Evolutionary conservation across 2,888 invertebrate genomes (phyloP), one percentile per base, ranked within the genome.

Genomic region (Leptura quadrifasciata): DNA sequence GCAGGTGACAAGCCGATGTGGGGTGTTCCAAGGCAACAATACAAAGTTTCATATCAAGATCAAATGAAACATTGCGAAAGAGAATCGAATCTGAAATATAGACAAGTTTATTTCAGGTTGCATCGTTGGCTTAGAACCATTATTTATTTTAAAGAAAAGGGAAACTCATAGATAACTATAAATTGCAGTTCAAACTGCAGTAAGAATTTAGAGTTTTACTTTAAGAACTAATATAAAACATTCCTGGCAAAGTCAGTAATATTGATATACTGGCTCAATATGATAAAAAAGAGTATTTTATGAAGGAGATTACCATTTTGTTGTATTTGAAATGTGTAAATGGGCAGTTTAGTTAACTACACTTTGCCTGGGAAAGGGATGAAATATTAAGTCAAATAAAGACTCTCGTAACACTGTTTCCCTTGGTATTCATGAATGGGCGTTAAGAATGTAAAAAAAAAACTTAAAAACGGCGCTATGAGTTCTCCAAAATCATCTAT

Each of bases 41-140:
- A 63, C 35, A 18, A 63, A 63, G 61, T 63, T 35, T 63, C 35
- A 35, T 63, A 63, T 63, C 61, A 35, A 35, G 61, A 63, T 63
- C 35, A 63, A 63, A 63, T 35, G 61, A 17, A 35, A 24, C 61
- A 63, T 35, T n/a, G 10, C 61, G 61, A 35, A 35, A 35, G 35
- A 63, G 18, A 63, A 35, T 18, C 35, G 20, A 35, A 63, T 31
- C 20, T 63, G 15, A n/a, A 27, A 9, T 27, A 63, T 18, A 27
- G 10, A 31, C 18, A 39, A 39, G 39, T 39, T 39, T 39, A 9
- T 39, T 39, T 39, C 39, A 12, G 15, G 15, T 39, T 10, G 39
- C 39, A 39, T 15, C 39, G 1, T 39, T 15, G 39, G 15, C 39
- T 39, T 39, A 15, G 39, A 39, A 10, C 39, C 39, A 39, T 39